These are phyloP conservation scores for Philopotamus ludificatus DNA, from an alignment of 1,140 invertebrate genomes.

Conservation along the genomic window DNA sequence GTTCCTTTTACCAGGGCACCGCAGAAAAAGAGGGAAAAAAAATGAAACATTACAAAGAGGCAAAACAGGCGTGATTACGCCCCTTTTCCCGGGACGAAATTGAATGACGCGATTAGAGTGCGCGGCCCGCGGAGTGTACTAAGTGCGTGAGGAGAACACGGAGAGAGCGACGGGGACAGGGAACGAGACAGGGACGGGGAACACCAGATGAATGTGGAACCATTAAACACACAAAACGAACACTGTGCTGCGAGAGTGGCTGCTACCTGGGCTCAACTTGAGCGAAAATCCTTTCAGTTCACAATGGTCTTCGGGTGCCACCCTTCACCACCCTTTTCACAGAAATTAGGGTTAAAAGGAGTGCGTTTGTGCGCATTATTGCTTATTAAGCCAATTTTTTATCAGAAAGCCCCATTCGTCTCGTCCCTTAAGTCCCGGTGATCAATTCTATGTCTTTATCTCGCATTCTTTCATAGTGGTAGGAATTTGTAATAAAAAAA, in stretches of 20 bases:
- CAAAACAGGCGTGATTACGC: neutral
- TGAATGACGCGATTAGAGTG: neutral
- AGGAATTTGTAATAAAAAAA: too few species aligned
- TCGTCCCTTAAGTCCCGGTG: neutral
- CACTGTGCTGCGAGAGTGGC: neutral
- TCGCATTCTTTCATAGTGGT: neutral
- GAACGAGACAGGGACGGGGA: neutral
- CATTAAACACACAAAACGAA: slow-evolving; percentile 30
- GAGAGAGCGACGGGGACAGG: neutral
- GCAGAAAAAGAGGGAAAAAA: too few species aligned
- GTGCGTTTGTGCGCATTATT: slow-evolving; percentile 9
- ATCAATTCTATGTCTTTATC: neutral
- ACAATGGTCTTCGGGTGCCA: too few species aligned
- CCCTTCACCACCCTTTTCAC: too few species aligned
- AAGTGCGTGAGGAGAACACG: neutral
- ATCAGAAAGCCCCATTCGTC: neutral
- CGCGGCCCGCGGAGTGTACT: neutral
- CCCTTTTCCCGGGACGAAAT: neutral
- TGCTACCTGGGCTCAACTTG: neutral
- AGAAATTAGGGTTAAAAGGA: slow-evolving; percentile 19
- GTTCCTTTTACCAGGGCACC: too few species aligned
- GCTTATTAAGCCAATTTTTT: slow-evolving; percentile 16
- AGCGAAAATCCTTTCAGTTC: slow-evolving; percentile 19
- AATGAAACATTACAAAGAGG: neutral
- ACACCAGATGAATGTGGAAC: slow-evolving; percentile 11